Evolutionary conservation across 2,113 vertebrate species (phyloP).

Genomic region (Nothobranchius kuhntae): DNA sequence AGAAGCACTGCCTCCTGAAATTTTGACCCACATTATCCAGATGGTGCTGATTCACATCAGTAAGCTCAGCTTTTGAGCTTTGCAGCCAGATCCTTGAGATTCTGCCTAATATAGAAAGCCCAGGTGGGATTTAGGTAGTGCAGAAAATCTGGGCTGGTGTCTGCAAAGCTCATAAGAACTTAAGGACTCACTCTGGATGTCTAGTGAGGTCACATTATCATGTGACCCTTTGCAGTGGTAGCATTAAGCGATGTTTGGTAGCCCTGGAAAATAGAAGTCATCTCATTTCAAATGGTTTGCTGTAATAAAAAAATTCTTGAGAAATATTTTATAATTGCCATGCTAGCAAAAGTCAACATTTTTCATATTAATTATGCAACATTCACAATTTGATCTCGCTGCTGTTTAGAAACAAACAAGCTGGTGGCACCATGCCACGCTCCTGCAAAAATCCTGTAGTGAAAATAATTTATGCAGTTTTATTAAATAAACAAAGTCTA

Average conservation of each 20-base stretch:
- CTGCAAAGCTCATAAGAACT: constrained; percentile 52
- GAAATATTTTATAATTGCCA: too few species aligned
- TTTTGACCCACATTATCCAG: constrained; percentile 57
- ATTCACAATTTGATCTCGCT: too few species aligned
- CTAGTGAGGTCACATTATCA: constrained; percentile 60
- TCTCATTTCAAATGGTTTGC: background rate
- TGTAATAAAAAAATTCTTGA: background rate
- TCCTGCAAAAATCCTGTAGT: background rate
- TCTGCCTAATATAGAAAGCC: constrained; percentile 43
- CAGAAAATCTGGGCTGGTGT: constrained; percentile 53
- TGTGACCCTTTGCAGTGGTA: constrained; percentile 33
- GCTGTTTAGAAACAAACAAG: background rate
- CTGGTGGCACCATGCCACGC: background rate
- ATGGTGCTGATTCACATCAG: constrained; percentile 63
- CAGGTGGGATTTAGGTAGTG: constrained; percentile 45
- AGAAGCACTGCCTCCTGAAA: constrained; percentile 37
- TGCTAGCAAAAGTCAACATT: too few species aligned
- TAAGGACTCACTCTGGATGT: constrained; percentile 45
- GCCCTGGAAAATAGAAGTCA: background rate
- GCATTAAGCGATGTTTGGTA: background rate
- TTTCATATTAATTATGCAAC: too few species aligned
- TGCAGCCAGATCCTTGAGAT: constrained; percentile 52
- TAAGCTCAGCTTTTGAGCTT: constrained; percentile 59
- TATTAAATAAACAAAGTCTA: background rate
- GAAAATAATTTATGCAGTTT: background rate